A percentile compares a stretch with the other conserved stretches of the same genome.
phyloP scores from a whole-genome alignment of 1,140 invertebrate species.

The Paracyclopina nana region DNA sequence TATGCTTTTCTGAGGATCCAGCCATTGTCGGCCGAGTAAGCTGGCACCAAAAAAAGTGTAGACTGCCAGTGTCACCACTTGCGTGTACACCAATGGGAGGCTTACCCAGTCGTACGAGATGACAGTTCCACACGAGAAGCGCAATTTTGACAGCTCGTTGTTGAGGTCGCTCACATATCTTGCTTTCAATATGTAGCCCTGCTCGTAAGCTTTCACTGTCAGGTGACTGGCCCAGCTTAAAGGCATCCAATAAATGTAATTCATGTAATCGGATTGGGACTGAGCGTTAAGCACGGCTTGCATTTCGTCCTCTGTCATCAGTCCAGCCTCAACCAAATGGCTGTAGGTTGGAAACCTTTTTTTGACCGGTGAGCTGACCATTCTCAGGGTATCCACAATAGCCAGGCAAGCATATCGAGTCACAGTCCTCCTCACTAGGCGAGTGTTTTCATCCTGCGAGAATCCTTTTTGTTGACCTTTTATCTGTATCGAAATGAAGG shows the following conservation, averaged over 20 bases:
- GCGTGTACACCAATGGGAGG: slow-evolving; percentile 33
- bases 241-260: slow-evolving; percentile 10
- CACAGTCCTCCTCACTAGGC: slow-evolving; percentile 31
- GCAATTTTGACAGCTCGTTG: slow-evolving; percentile 26
- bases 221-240: slow-evolving; percentile 2
- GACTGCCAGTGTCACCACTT: slow-evolving; percentile 58
- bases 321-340: slow-evolving; percentile 32
- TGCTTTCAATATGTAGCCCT: background rate
- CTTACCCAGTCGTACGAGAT: slow-evolving; percentile 34
- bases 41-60: slow-evolving; percentile 71
- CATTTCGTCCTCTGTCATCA: too few relatives aligned
- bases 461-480: too few relatives aligned
- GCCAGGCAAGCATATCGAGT: slow-evolving; percentile 34
- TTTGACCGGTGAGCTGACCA: slow-evolving; percentile 31
- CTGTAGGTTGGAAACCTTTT: slow-evolving; percentile 34
- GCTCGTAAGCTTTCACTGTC: background rate
- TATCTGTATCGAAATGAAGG: too few relatives aligned
- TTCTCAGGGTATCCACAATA: slow-evolving; percentile 25
- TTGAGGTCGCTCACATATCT: background rate
- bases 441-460: slow-evolving; percentile 27
- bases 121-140: slow-evolving; percentile 27
- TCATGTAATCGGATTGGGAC: too few relatives aligned
- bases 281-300: too few relatives aligned
- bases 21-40: slow-evolving; percentile 60
- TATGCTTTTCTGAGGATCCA: slow-evolving; percentile 27